Evolutionary conservation across 2,113 vertebrate species (phyloP), one percentile per base, ranked within the genome.

Genomic region (Nematolebias whitei): DNA sequence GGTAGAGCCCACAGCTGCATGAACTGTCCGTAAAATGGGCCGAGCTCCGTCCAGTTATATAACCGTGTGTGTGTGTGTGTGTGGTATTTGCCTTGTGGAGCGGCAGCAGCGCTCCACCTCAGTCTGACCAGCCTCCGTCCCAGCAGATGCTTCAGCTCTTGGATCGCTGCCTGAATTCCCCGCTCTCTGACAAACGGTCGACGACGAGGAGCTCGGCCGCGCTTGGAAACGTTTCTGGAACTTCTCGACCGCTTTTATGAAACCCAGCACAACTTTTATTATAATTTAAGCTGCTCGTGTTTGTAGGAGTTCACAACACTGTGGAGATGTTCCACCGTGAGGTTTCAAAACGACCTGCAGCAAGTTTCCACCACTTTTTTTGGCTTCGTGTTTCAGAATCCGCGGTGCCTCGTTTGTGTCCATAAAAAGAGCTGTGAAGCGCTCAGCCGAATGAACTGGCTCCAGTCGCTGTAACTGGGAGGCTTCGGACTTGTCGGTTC

Each of bases 1-100:
- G 85, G 78, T 85, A 77, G 81, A 76, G 67, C 49, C 53, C 51
- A 59, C 76, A 78, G 79, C 79, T 75, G 81, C 71, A 76, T 41
- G 54, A 49, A 54, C 76, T 85, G 74, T 63, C 22, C 0, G 54
- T 74, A 49, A 72, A 75, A 70, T 65, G 70, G 71, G 76, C 62
- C 58, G 70, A 80, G 66, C 74, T 66, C 58, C 45, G 79, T 70
- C 63, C 60, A 76, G 54, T 87, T 89, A 85, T 80, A 64, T 85
- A 87, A 85, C 63, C 26, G 12, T 61, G 67, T 35, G 63, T 2
- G 57, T 15, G 62, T 20, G 63, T 7, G 50, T 43, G 64, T 12
- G 63, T n/a, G 67, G 57, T 60, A 68, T 29, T 44, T 56, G 66
- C 41, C 59, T 53, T 41, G 67, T 57, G 72, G 57, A 74, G 78